phyloP scores from a whole-genome alignment of 2,888 invertebrate genomes.

The Pyrrhia umbra region DNA sequence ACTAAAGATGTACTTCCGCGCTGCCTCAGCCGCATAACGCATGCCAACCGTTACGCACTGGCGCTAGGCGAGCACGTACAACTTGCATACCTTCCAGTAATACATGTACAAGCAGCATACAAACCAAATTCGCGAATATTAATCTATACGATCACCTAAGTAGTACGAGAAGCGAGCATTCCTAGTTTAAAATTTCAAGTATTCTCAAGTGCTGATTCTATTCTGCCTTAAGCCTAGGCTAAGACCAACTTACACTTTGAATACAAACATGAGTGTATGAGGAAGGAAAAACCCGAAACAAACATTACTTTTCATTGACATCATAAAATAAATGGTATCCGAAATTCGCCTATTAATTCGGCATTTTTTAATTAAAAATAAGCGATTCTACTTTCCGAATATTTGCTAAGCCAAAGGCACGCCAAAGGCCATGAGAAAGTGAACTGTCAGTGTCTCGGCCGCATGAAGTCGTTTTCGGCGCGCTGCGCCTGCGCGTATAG shows the following conservation, averaged over 20 bases:
- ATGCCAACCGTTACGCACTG: conserved; percentile 49
- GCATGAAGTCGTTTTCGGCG: conserved; percentile 51
- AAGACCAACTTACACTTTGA: background rate
- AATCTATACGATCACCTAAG: background rate
- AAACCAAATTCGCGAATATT: background rate
- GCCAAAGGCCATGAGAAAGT: conserved; percentile 81
- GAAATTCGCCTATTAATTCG: background rate
- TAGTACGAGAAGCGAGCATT: too few relatives aligned
- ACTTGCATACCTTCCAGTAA: conserved; percentile 44
- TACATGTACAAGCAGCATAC: conserved; percentile 11
- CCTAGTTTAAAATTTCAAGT: background rate
- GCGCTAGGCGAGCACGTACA: conserved; percentile 37
- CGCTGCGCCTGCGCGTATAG: conserved; percentile 48
- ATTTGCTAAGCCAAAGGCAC: conserved; percentile 66
- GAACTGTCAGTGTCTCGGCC: conserved; percentile 64
- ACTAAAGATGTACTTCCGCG: conserved; percentile 55
- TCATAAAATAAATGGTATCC: background rate
- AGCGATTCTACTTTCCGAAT: conserved; percentile 50
- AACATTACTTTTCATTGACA: too few relatives aligned
- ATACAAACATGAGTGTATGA: background rate
- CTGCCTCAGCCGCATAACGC: conserved; percentile 45
- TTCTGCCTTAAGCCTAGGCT: background rate
- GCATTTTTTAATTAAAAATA: conserved; percentile 21
- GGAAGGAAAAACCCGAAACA: too few relatives aligned
- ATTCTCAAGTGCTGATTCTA: background rate